Percentiles rank a stretch among this genome's conserved stretches.
These are phyloP conservation scores for Schizotus pectinicornis DNA, from an alignment of 2,888 invertebrate species.

Conservation along the genomic window DNA sequence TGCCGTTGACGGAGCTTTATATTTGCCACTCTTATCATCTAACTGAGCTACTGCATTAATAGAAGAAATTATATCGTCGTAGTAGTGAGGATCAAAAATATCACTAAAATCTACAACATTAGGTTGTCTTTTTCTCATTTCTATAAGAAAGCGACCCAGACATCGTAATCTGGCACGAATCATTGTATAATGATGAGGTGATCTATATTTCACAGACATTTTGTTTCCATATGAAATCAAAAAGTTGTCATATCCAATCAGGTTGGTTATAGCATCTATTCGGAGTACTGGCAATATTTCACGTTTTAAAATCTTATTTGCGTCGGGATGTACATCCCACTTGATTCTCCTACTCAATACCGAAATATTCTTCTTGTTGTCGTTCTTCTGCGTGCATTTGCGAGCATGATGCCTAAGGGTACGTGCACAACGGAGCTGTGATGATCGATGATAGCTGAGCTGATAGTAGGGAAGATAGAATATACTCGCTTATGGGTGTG, in stretches of 20 bases:
- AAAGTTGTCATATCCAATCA: not conserved
- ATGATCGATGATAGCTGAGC: too few relatives aligned
- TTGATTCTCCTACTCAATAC: too few relatives aligned
- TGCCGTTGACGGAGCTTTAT: constrained; percentile 19
- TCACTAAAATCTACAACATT: constrained; percentile 11
- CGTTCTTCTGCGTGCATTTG: too few relatives aligned
- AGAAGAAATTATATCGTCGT: constrained; percentile 15
- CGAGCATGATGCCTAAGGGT: too few relatives aligned
- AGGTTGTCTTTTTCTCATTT: constrained; percentile 5
- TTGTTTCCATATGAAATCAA: not conserved
- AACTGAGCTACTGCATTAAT: constrained; percentile 20
- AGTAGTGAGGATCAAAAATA: constrained; percentile 14
- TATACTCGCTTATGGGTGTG: too few relatives aligned
- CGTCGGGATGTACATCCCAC: too few relatives aligned
- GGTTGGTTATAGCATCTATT: not conserved
- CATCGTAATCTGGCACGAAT: not conserved
- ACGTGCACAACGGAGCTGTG: too few relatives aligned
- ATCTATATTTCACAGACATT: not conserved
- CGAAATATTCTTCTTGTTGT: too few relatives aligned
- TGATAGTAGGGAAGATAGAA: too few relatives aligned
- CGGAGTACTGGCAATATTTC: not conserved
- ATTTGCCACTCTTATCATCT: constrained; percentile 14
- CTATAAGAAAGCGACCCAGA: constrained; percentile 8
- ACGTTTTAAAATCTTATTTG: not conserved
- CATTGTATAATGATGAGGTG: not conserved